phyloP scores from a whole-genome alignment of 2,797 vertebrate genomes.

The Agapornis canus region DNA sequence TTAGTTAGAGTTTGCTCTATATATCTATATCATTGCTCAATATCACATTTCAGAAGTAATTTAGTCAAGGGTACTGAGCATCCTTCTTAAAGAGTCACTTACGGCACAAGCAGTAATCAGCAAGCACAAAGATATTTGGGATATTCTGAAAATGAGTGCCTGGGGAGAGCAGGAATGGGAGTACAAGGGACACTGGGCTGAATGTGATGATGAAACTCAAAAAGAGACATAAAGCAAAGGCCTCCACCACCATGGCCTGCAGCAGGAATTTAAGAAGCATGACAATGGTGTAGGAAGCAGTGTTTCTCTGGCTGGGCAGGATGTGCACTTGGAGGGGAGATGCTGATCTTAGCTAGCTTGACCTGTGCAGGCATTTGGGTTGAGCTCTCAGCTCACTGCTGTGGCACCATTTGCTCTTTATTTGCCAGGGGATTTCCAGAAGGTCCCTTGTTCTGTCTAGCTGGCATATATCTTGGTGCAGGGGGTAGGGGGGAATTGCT shows the following conservation, averaged over 20 bases:
- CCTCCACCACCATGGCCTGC: background rate
- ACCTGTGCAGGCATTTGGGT: background rate
- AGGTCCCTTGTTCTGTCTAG: background rate
- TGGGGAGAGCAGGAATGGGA: fast-evolving
- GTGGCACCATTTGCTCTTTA: background rate
- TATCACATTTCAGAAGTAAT: background rate
- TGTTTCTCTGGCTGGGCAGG: background rate
- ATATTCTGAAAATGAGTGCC: background rate
- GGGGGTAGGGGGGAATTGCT: background rate
- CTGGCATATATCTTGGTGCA: background rate
- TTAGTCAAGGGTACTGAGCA: background rate
- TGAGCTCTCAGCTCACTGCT: background rate
- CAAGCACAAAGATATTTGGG: background rate
- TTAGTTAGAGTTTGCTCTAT: background rate
- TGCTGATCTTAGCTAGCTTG: background rate
- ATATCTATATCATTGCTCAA: background rate
- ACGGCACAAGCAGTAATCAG: background rate
- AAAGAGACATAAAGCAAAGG: background rate
- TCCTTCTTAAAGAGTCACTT: background rate
- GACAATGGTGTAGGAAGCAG: background rate
- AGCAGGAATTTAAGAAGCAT: background rate
- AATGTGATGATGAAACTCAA: background rate
- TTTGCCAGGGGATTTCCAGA: background rate
- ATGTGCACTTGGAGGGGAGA: background rate
- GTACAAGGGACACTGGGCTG: background rate